Conservation (phyloP, 2,888 invertebrate species). For the Masnerella sp. region DNA sequence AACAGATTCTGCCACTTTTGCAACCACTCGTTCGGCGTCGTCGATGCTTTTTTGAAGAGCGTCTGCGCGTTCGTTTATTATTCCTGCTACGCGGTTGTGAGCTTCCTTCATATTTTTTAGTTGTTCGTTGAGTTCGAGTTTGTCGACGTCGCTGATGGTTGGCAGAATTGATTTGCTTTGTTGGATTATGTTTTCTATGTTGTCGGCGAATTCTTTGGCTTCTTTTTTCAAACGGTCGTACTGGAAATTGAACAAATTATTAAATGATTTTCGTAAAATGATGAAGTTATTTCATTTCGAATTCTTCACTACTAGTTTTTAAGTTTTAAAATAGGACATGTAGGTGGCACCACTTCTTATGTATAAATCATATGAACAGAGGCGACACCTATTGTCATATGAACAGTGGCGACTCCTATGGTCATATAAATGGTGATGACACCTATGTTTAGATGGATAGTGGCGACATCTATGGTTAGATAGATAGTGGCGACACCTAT, state of each 20-base stretch:
- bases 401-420: too few relatives aligned
- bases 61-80: conserved; percentile 87
- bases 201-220: conserved; percentile 84
- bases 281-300: neutral
- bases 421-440: too few relatives aligned
- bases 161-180: conserved; percentile 89
- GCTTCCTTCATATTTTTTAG: conserved; percentile 88
- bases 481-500: too few relatives aligned
- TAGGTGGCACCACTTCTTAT: too few relatives aligned
- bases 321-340: too few relatives aligned
- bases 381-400: too few relatives aligned
- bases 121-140: conserved; percentile 88
- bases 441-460: too few relatives aligned
- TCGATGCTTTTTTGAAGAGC: conserved; percentile 87
- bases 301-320: too few relatives aligned
- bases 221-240: conserved; percentile 88
- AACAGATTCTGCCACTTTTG: conserved; percentile 87
- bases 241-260: conserved; percentile 71
- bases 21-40: conserved; percentile 89
- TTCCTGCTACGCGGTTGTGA: conserved; percentile 85
- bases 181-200: conserved; percentile 86
- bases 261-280: too few relatives aligned
- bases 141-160: conserved; percentile 90
- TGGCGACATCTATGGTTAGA: too few relatives aligned
- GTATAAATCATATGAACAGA: too few relatives aligned